These are phyloP conservation scores for Argentina silus DNA, from an alignment of 2,797 vertebrate species.

Conservation along the genomic window DNA sequence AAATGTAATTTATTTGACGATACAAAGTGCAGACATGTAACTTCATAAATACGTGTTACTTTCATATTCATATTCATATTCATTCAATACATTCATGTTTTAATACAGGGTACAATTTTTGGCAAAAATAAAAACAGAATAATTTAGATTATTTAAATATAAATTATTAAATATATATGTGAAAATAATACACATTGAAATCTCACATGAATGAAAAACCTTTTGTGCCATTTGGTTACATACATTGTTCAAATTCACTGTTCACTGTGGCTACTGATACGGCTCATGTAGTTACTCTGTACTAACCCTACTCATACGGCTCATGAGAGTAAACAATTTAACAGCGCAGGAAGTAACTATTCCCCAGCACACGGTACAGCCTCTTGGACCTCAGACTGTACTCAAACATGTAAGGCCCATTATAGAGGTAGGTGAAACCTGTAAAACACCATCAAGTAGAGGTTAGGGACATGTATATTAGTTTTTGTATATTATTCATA, in stretches of 20 bases:
- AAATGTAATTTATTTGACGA: background rate
- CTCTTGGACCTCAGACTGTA: slow-evolving; percentile 47
- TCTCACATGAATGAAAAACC: background rate
- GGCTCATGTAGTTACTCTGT: too few relatives aligned
- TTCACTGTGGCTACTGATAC: background rate
- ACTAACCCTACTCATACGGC: background rate
- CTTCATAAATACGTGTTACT: too few relatives aligned
- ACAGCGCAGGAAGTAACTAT: slow-evolving; percentile 59
- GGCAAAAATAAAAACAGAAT: background rate
- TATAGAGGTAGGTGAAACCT: slow-evolving; percentile 73
- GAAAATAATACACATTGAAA: background rate
- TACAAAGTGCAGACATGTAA: background rate
- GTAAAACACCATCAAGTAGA: slow-evolving; percentile 5
- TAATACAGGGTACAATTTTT: background rate
- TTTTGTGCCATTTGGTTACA: background rate
- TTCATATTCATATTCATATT: background rate
- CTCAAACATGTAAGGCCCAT: slow-evolving; percentile 60
- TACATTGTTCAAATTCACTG: slow-evolving; percentile 20
- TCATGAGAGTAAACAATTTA: slow-evolving; percentile 15
- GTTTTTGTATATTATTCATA: too few relatives aligned
- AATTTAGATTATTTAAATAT: background rate
- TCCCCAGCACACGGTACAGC: slow-evolving; percentile 51
- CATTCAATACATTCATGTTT: background rate
- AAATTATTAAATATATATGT: background rate
- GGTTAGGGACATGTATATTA: slow-evolving; percentile 29